Conservation (phyloP, 2,113 vertebrate genomes). For the Indri indri region DNA sequence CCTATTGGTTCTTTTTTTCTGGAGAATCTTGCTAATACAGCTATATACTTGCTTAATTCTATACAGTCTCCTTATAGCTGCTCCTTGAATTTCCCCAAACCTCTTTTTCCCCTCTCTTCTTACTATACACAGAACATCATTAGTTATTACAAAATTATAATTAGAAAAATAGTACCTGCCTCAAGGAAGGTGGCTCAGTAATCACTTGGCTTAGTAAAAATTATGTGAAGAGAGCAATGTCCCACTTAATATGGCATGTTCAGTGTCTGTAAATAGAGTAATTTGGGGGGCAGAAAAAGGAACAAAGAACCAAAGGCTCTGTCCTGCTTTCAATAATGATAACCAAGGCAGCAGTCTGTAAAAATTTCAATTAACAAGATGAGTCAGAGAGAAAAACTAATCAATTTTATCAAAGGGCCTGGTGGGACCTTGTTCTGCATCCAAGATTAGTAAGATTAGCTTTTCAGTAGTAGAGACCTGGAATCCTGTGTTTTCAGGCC, state of each 20-base stretch:
- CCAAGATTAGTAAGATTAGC: neutral
- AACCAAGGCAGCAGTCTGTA: neutral
- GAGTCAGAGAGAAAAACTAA: neutral
- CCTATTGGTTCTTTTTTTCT: neutral
- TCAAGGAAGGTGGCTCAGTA: neutral
- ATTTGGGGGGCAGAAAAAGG: neutral
- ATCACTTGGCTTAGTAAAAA: neutral
- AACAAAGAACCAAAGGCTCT: neutral
- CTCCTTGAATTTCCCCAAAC: neutral
- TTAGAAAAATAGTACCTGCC: neutral
- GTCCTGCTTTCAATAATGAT: slow-evolving; percentile 15
- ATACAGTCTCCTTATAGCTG: neutral
- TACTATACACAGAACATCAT: neutral
- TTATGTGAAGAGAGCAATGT: neutral
- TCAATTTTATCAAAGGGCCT: neutral
- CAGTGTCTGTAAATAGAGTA: neutral
- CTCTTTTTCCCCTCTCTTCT: neutral
- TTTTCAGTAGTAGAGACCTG: neutral
- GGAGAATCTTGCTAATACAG: neutral
- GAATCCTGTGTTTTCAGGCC: neutral
- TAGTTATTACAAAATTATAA: neutral
- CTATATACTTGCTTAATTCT: neutral
- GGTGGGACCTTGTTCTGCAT: neutral
- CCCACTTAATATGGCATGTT: neutral
- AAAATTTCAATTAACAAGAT: slow-evolving; percentile 27